Percentiles rank a stretch among this genome's conserved stretches.
Evolutionary conservation across 2,888 invertebrate genomes (phyloP).

Genomic region (Cephus sareptanus): DNA sequence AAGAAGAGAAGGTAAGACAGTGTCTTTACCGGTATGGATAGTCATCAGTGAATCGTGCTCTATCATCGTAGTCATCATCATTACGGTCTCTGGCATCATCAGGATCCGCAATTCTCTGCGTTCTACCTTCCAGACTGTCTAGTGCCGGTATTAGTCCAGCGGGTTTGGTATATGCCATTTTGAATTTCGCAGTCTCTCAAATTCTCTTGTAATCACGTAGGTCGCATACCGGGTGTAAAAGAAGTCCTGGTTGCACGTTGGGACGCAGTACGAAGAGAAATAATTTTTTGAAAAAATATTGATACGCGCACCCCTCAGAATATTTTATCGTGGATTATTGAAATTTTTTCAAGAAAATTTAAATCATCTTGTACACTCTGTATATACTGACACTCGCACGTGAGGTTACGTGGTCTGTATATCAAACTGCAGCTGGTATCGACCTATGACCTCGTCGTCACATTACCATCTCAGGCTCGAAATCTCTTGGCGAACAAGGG

Average conservation of each 20-base stretch:
- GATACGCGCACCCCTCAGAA: neutral
- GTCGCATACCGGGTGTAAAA: neutral
- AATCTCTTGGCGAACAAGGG: slow-evolving; percentile 1
- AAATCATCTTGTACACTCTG: neutral
- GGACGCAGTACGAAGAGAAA: neutral
- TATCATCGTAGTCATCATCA: slow-evolving; percentile 21
- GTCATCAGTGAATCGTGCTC: slow-evolving; percentile 22
- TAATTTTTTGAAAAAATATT: neutral
- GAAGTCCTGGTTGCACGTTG: neutral
- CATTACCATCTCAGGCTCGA: neutral
- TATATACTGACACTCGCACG: neutral
- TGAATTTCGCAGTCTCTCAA: neutral
- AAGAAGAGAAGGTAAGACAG: neutral
- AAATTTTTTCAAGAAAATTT: neutral
- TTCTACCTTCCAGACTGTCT: neutral
- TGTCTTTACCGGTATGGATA: neutral
- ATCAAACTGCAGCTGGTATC: slow-evolving; percentile 3
- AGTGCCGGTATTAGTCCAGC: neutral
- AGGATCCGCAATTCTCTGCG: neutral
- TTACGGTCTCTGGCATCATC: slow-evolving; percentile 13
- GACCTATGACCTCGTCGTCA: neutral
- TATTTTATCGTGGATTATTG: neutral
- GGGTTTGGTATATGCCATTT: neutral
- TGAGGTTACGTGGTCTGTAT: neutral
- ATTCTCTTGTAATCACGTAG: neutral